Percentiles rank a stretch among this genome's conserved stretches.
Conservation (phyloP, 2,113 vertebrate genomes). For the Vimba vimba region DNA sequence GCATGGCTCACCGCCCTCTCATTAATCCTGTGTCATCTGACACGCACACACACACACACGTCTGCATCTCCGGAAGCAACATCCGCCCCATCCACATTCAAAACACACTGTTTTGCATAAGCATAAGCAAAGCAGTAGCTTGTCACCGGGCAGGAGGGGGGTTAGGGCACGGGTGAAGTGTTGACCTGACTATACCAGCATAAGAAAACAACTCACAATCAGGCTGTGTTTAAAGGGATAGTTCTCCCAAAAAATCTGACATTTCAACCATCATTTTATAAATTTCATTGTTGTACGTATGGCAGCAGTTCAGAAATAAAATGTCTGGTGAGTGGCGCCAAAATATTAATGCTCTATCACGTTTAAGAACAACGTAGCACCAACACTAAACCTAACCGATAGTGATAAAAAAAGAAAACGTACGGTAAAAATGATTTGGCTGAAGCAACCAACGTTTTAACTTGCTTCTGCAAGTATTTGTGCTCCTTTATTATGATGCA, state of each 20-base stretch:
- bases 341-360: neutral
- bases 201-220: neutral
- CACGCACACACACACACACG: slow-evolving; percentile 15
- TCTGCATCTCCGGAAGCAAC: slow-evolving; percentile 51
- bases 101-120: slow-evolving; percentile 59
- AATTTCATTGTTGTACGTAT: neutral
- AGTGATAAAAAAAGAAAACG: neutral
- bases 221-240: neutral
- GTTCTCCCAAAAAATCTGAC: neutral
- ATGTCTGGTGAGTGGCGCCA: too few relatives aligned
- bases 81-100: slow-evolving; percentile 59
- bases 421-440: neutral
- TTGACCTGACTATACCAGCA: neutral
- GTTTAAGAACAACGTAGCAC: too few relatives aligned
- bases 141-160: slow-evolving; percentile 27
- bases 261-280: neutral
- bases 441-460: neutral
- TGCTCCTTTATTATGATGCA: neutral
- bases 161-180: slow-evolving; percentile 23
- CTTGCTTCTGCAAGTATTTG: neutral
- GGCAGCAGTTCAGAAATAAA: neutral
- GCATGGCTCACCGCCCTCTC: slow-evolving; percentile 10
- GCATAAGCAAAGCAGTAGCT: slow-evolving; percentile 41
- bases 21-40: slow-evolving; percentile 51
- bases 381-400: too few relatives aligned